Conservation (phyloP, 2,113 vertebrate genomes). For the Hippocampus mohnikei region DNA sequence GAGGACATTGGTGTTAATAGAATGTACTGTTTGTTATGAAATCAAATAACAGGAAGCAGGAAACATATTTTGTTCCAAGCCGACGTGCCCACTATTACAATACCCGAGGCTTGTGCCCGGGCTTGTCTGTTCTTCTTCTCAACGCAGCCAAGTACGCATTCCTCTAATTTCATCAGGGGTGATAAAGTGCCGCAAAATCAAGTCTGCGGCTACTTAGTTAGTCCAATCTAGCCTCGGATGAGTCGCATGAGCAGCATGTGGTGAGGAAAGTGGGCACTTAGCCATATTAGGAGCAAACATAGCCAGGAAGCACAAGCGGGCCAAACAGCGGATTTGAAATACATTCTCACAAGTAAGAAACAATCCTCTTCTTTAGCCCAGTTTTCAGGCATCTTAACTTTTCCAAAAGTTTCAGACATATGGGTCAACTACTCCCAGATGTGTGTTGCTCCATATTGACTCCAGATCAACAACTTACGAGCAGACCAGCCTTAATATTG, state of each 20-base stretch:
- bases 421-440: not conserved
- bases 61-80: constrained; percentile 25
- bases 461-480: not conserved
- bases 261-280: constrained; percentile 59
- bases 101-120: not conserved
- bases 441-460: not conserved
- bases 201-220: constrained; percentile 68
- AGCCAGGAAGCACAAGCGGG: constrained; percentile 39
- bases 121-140: constrained; percentile 8
- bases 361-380: not conserved
- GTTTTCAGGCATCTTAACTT: not conserved
- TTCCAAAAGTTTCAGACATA: not conserved
- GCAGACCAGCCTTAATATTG: not conserved
- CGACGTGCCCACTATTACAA: not conserved
- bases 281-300: constrained; percentile 55
- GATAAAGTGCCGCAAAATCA: constrained; percentile 70
- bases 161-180: constrained; percentile 70
- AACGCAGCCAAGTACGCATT: constrained; percentile 27
- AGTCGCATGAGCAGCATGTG: constrained; percentile 67
- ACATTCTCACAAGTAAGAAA: not conserved
- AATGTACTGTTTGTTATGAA: constrained; percentile 10
- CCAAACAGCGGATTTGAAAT: not conserved
- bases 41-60: constrained; percentile 25
- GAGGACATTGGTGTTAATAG: not conserved
- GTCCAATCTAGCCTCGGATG: constrained; percentile 61